Conservation (phyloP, 2,113 vertebrate genomes). For the Xiphorhynchus elegans region DNA sequence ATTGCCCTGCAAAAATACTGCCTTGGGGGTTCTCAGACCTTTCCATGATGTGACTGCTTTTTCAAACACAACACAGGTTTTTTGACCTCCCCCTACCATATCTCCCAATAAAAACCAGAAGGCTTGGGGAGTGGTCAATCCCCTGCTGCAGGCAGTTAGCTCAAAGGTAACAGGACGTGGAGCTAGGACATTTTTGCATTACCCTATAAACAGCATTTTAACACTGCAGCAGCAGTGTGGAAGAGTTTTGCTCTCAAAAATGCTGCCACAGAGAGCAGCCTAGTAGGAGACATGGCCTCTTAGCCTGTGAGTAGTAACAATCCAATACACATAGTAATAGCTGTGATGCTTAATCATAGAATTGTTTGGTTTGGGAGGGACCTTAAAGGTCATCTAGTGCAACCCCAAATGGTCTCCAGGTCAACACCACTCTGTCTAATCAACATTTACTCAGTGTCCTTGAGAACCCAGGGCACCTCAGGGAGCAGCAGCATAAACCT, state of each 20-base stretch:
- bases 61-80: not conserved
- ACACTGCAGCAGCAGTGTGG: not conserved
- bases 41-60: not conserved
- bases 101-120: not conserved
- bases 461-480: not conserved
- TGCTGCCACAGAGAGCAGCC: not conserved
- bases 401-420: not conserved
- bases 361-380: not conserved
- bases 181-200: not conserved
- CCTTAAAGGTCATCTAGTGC: not conserved
- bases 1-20: not conserved
- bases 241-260: not conserved
- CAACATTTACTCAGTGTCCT: not conserved
- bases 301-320: not conserved
- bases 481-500: not conserved
- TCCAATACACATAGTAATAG: not conserved
- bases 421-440: not conserved
- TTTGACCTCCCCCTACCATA: not conserved
- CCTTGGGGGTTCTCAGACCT: not conserved
- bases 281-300: not conserved
- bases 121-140: not conserved
- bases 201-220: not conserved
- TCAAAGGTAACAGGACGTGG: not conserved
- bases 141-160: not conserved
- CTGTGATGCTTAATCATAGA: not conserved